phyloP scores from a whole-genome alignment of 2,888 invertebrate species.

The Hoplodrina ambigua region DNA sequence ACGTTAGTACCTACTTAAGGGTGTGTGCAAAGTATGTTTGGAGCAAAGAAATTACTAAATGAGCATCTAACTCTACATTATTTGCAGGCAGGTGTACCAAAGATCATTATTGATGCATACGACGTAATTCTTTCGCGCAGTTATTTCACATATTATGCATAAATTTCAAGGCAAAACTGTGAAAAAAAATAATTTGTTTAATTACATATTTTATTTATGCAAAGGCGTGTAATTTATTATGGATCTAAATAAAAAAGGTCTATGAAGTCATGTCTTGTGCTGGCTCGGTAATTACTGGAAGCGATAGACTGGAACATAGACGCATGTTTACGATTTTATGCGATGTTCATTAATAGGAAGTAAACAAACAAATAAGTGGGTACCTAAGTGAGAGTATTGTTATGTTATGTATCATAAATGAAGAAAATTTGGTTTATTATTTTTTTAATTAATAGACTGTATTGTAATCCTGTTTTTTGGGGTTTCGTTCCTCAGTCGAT shows the following conservation, averaged over 20 bases:
- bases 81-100: slow-evolving; percentile 40
- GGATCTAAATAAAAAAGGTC: slow-evolving; percentile 36
- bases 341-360: slow-evolving; percentile 14
- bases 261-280: slow-evolving; percentile 23
- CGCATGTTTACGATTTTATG: slow-evolving; percentile 50
- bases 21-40: slow-evolving; percentile 1
- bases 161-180: slow-evolving; percentile 7
- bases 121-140: slow-evolving; percentile 30
- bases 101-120: slow-evolving; percentile 36
- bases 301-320: slow-evolving; percentile 49
- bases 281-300: slow-evolving; percentile 35
- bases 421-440: neutral
- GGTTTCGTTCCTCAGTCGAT: no score
- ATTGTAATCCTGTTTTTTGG: no score
- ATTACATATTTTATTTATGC: slow-evolving; percentile 54
- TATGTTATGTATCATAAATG: neutral
- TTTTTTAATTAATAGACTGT: neutral
- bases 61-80: slow-evolving; percentile 25
- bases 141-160: slow-evolving; percentile 36
- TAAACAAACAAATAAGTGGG: slow-evolving; percentile 41
- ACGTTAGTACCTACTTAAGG: neutral
- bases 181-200: slow-evolving; percentile 50
- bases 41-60: slow-evolving; percentile 29
- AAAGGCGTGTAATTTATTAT: slow-evolving; percentile 49
- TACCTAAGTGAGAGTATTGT: neutral